Percentiles rank a stretch among this genome's conserved stretches.
phyloP scores from a whole-genome alignment of 2,888 invertebrate genomes.

The Aromia moschata region DNA sequence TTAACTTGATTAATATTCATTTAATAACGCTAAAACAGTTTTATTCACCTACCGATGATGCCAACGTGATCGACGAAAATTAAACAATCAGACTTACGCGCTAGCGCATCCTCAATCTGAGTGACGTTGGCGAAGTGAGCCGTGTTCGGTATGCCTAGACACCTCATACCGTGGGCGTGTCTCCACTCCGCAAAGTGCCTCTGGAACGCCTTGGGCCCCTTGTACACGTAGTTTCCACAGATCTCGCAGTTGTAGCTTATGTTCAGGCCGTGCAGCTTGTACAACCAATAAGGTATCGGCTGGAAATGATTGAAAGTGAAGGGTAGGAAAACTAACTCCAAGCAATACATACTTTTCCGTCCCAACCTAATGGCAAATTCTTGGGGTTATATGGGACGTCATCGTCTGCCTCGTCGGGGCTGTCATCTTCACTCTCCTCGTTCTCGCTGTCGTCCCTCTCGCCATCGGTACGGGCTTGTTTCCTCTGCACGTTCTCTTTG shows the following conservation, averaged over 20 bases:
- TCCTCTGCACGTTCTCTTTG: constrained; percentile 97
- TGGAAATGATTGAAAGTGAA: constrained; percentile 48
- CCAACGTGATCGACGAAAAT: too few species aligned
- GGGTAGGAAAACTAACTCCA: neutral
- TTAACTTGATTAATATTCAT: too few species aligned
- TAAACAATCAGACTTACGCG: too few species aligned
- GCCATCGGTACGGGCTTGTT: constrained; percentile 95
- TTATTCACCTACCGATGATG: too few species aligned
- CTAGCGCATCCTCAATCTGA: constrained; percentile 96
- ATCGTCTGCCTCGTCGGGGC: constrained; percentile 88
- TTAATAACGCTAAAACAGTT: too few species aligned
- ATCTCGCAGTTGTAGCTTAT: constrained; percentile 99
- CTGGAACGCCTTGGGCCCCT: constrained; percentile 99
- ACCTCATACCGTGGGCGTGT: constrained; percentile 92
- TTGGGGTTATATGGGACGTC: constrained; percentile 99
- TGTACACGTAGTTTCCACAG: constrained; percentile 98
- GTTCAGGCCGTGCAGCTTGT: constrained; percentile 98
- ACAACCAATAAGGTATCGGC: constrained; percentile 95
- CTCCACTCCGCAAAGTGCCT: constrained; percentile 96
- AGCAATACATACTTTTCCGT: constrained; percentile 79
- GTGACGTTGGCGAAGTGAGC: constrained; percentile 99
- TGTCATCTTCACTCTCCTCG: constrained; percentile 83
- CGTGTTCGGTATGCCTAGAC: constrained; percentile 98
- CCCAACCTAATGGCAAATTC: constrained; percentile 98
- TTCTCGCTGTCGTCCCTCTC: constrained; percentile 92